Conservation (phyloP, 2,888 invertebrate species). For the Ditula angustiorana region DNA sequence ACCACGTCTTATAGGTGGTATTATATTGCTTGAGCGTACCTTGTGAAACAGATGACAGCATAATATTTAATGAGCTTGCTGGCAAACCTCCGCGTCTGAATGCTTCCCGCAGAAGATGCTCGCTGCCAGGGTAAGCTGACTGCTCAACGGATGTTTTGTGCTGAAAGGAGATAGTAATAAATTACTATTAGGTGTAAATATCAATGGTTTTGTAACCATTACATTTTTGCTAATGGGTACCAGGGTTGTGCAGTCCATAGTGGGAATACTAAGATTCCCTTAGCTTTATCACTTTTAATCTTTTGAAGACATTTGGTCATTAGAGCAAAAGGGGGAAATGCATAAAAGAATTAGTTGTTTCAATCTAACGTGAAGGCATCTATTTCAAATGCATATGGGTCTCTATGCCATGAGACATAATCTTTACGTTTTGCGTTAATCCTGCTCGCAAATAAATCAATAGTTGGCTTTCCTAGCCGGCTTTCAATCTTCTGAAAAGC, state of each 20-base stretch:
- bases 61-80: background rate
- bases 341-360: slow-evolving; percentile 20
- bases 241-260: slow-evolving; percentile 36
- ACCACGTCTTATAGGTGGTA: background rate
- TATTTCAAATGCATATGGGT: slow-evolving; percentile 12
- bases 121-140: background rate
- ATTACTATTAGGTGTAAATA: background rate
- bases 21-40: background rate
- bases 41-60: background rate
- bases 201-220: background rate
- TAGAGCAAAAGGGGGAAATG: slow-evolving; percentile 32
- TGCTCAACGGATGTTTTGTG: background rate
- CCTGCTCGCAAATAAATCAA: slow-evolving; percentile 39
- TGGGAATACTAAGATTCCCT: slow-evolving; percentile 37
- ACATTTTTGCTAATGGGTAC: slow-evolving; percentile 9
- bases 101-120: background rate
- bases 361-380: slow-evolving; percentile 15
- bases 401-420: slow-evolving; percentile 36
- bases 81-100: background rate
- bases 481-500: slow-evolving; percentile 19
- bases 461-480: slow-evolving; percentile 24
- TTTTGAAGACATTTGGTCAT: slow-evolving; percentile 18
- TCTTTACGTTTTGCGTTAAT: slow-evolving; percentile 33
- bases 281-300: slow-evolving; percentile 30
- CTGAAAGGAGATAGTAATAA: background rate